Conservation (phyloP, 2,888 invertebrate genomes). For the Tenthredo distinguenda region DNA sequence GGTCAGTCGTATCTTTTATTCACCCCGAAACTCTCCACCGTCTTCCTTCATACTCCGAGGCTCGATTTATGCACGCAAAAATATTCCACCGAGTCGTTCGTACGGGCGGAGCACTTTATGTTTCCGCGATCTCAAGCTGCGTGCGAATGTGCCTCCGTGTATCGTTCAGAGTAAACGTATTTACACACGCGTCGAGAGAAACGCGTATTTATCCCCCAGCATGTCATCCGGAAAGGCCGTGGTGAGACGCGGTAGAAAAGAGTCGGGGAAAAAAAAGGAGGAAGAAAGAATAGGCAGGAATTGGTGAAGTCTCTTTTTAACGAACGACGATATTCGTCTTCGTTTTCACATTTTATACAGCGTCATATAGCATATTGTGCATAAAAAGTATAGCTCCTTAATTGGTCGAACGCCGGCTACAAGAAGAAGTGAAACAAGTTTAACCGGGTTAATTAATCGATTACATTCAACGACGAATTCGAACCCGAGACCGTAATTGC, state of each 20-base stretch:
- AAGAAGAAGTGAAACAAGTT: slow-evolving; percentile 49
- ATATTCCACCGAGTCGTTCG: slow-evolving; percentile 6
- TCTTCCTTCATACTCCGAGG: neutral
- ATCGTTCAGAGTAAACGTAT: neutral
- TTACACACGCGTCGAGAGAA: neutral
- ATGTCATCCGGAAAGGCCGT: neutral
- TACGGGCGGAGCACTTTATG: slow-evolving; percentile 37
- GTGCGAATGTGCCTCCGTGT: neutral
- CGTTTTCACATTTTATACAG: neutral
- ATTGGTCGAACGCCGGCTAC: slow-evolving; percentile 43
- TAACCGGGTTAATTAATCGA: slow-evolving; percentile 51
- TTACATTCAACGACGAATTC: slow-evolving; percentile 48
- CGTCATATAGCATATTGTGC: neutral
- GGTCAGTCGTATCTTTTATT: slow-evolving; percentile 47
- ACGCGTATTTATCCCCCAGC: neutral
- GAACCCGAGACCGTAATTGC: slow-evolving; percentile 4
- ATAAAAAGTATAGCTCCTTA: slow-evolving; percentile 32
- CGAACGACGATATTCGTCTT: neutral
- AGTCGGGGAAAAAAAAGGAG: neutral
- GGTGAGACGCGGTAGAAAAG: neutral
- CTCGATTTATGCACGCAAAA: slow-evolving; percentile 40
- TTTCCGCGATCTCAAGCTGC: slow-evolving; percentile 23
- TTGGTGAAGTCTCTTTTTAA: neutral
- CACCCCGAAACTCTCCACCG: neutral
- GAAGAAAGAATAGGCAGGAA: neutral